Base-by-base conservation (phyloP, 1,140 invertebrate genomes). In the Hylaeus volcanicus region DNA sequence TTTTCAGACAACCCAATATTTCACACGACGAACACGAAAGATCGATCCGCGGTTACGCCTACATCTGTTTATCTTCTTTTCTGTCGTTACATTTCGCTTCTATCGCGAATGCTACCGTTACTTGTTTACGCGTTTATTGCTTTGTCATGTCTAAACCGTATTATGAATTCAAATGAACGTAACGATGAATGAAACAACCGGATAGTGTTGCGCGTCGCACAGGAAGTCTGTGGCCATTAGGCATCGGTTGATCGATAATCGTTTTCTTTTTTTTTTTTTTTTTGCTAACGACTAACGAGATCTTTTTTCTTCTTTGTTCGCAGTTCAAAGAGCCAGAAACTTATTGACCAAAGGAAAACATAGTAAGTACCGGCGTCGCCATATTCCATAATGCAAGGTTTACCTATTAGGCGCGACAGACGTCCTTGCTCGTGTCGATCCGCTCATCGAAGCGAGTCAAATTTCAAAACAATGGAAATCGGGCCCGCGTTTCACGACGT, bases 341-440 rank as follows among this genome's bases (percentile, higher is more conserved):
- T 92, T 97, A 65, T 88, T 97, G 48, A 95, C 95, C 53, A 98
- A 98, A 95, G 97, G 97, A 86, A 98, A 97, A 94, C 96, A 98
- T 94, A 97, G 97, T 95, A 87, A 93, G 92, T 91, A 88, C 6
- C 43, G 9, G 2, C 14, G 48, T 70, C 51, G 5, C 37, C 1
- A 1, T 15, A 3, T 12, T 64, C 4, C 12, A 64, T 1, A 26
- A 26, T 26, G 26, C 26, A 26, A 26, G 26, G 2, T 51, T 63
- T n/a, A 14, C 0, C 45, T 8, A 48, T 0, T 26, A 26, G 2
- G 11, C 48, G 14, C 8, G 0, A 39, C 41, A 37, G n/a, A 11
- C 12, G 53, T 2, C 15, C 3, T 68, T 5, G 9, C 8, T n/a
- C 37, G 58, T 39, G 39, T 72, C 65, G 4, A 5, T 55, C 45